Percentiles rank a stretch among this genome's conserved stretches.
Evolutionary conservation across 1,140 invertebrate species (phyloP).

Genomic region (Aricia agestis): DNA sequence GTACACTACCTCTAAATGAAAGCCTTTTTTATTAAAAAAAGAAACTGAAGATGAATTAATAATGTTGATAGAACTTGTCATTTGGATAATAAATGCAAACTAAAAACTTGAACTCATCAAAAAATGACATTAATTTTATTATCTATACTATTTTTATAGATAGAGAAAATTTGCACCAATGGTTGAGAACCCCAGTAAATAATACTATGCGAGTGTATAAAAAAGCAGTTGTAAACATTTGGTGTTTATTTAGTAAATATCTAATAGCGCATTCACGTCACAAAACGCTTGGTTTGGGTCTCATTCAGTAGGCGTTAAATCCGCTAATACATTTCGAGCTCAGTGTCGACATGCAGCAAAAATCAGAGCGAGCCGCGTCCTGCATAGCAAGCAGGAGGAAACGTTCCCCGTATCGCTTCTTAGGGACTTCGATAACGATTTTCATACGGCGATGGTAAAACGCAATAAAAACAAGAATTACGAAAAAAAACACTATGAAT

Average conservation of each 20-base stretch:
- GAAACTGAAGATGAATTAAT: no score
- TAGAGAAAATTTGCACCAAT: background rate
- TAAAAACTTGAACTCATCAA: no score
- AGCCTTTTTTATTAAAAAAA: no score
- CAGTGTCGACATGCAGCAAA: conserved; percentile 54
- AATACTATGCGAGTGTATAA: background rate
- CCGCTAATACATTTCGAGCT: conserved; percentile 58
- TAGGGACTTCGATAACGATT: background rate
- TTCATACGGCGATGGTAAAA: background rate
- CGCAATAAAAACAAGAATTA: background rate
- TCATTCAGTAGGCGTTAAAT: conserved; percentile 55
- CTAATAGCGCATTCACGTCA: conserved; percentile 48
- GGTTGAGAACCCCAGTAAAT: background rate
- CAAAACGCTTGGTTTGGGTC: conserved; percentile 44
- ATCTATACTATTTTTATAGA: no score
- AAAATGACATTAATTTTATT: no score
- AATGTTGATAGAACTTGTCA: no score
- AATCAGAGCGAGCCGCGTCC: conserved; percentile 56
- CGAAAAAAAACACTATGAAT: background rate
- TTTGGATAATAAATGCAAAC: no score
- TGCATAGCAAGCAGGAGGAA: conserved; percentile 57
- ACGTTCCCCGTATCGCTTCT: background rate
- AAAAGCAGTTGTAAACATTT: background rate
- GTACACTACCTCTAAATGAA: no score
- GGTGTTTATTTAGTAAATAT: conserved; percentile 4